phyloP scores from a whole-genome alignment of 2,888 invertebrate genomes.

The Sialis lutaria region DNA sequence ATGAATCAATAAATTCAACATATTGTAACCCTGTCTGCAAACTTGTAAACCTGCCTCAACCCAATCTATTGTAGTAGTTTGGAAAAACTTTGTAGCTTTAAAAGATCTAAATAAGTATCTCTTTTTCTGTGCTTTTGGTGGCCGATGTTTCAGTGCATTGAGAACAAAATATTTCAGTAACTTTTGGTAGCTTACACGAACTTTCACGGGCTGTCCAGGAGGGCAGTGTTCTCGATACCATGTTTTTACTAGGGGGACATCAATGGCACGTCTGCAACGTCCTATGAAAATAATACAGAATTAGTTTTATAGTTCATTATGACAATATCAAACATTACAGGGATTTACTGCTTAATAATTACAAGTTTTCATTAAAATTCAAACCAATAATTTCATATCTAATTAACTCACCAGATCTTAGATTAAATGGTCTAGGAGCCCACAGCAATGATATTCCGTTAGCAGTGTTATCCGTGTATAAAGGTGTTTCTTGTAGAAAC shows the following conservation, averaged over 20 bases:
- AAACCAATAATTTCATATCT: neutral
- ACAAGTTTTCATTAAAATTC: neutral
- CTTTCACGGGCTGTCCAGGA: slow-evolving; percentile 95
- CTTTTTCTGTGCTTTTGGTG: slow-evolving; percentile 98
- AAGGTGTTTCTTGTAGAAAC: slow-evolving; percentile 82
- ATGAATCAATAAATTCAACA: slow-evolving; percentile 97
- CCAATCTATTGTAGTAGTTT: slow-evolving; percentile 98
- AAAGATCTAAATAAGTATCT: slow-evolving; percentile 96
- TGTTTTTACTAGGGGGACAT: slow-evolving; percentile 91
- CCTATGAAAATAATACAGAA: slow-evolving; percentile 28
- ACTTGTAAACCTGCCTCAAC: slow-evolving; percentile 98
- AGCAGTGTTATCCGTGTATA: slow-evolving; percentile 97
- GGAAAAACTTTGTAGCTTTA: slow-evolving; percentile 99
- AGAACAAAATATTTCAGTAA: slow-evolving; percentile 94
- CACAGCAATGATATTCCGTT: slow-evolving; percentile 93
- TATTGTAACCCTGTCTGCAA: slow-evolving; percentile 98
- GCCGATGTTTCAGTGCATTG: slow-evolving; percentile 91
- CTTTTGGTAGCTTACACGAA: slow-evolving; percentile 97
- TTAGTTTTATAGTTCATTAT: too few relatives aligned
- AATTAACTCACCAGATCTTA: slow-evolving; percentile 55
- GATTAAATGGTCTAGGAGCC: slow-evolving; percentile 96
- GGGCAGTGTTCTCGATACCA: slow-evolving; percentile 96
- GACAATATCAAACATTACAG: too few relatives aligned
- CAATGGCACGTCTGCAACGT: slow-evolving; percentile 82
- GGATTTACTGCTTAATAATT: neutral